These are phyloP conservation scores for Carduelis carduelis DNA, from an alignment of 2,797 vertebrate species.

Conservation along the genomic window DNA sequence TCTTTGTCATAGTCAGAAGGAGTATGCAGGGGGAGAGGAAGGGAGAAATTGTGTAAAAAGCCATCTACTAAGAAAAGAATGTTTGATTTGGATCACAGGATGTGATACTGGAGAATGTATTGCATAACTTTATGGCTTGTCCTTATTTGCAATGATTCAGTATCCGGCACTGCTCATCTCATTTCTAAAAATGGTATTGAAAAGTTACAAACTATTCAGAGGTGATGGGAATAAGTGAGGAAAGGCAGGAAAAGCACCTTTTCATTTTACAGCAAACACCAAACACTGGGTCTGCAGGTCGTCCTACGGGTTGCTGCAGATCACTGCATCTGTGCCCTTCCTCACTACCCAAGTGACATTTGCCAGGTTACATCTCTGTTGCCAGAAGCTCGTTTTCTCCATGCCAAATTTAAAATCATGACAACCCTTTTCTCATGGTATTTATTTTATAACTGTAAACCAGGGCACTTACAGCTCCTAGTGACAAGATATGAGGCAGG, in stretches of 20 bases:
- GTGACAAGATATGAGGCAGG: not conserved
- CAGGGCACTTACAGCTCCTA: not conserved
- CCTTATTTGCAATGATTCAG: slow-evolving; percentile 68
- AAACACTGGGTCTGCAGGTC: not conserved
- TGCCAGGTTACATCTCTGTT: not conserved
- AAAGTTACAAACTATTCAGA: slow-evolving; percentile 37
- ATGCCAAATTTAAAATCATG: not conserved
- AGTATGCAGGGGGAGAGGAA: not conserved
- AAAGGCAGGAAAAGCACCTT: slow-evolving; percentile 35
- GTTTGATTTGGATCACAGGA: slow-evolving; percentile 71
- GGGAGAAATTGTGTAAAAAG: slow-evolving; percentile 59
- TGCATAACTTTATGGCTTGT: slow-evolving; percentile 69
- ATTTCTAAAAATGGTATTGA: slow-evolving; percentile 68
- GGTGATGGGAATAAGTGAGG: slow-evolving; percentile 26
- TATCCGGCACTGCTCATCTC: slow-evolving; percentile 61
- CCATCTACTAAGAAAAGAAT: slow-evolving; percentile 67
- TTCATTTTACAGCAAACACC: not conserved
- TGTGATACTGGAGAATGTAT: slow-evolving; percentile 61
- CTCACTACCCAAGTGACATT: not conserved
- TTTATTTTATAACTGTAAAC: not conserved
- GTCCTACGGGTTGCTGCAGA: not conserved
- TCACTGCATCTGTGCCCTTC: not conserved
- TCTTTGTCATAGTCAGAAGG: slow-evolving; percentile 42
- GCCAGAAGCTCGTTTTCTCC: not conserved
- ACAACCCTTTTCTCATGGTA: not conserved